These are phyloP conservation scores for Sebastes paucispinis DNA, from an alignment of 2,797 vertebrate species.

Conservation along the genomic window DNA sequence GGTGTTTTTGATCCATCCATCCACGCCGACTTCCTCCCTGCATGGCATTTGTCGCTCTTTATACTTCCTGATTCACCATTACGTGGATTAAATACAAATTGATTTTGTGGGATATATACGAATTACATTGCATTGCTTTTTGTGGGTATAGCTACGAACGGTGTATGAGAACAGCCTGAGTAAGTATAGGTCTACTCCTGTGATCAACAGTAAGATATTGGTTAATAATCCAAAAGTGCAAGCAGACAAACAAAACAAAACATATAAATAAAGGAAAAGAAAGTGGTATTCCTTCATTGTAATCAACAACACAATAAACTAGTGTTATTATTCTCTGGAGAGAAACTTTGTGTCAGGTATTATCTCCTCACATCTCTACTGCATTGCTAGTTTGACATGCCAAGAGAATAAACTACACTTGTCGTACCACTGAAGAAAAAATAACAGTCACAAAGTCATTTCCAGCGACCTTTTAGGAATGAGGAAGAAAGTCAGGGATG, in stretches of 20 bases:
- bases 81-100: too few species aligned
- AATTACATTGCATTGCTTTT: too few species aligned
- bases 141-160: too few species aligned
- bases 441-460: not conserved
- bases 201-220: not conserved
- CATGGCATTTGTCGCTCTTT: fast-evolving
- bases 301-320: not conserved
- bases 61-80: too few species aligned
- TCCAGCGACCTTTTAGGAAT: not conserved
- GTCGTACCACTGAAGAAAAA: not conserved
- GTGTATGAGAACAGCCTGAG: too few species aligned
- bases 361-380: not conserved
- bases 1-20: too few species aligned
- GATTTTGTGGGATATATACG: too few species aligned
- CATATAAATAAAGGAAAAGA: not conserved
- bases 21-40: too few species aligned
- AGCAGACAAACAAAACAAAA: not conserved
- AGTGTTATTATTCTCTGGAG: not conserved
- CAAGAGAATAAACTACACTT: not conserved
- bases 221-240: not conserved
- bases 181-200: not conserved
- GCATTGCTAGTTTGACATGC: not conserved
- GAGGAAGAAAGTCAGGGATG: not conserved
- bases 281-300: not conserved
- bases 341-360: not conserved